Base-by-base conservation (phyloP, 2,888 invertebrate genomes). In the Sesamia inferens region DNA sequence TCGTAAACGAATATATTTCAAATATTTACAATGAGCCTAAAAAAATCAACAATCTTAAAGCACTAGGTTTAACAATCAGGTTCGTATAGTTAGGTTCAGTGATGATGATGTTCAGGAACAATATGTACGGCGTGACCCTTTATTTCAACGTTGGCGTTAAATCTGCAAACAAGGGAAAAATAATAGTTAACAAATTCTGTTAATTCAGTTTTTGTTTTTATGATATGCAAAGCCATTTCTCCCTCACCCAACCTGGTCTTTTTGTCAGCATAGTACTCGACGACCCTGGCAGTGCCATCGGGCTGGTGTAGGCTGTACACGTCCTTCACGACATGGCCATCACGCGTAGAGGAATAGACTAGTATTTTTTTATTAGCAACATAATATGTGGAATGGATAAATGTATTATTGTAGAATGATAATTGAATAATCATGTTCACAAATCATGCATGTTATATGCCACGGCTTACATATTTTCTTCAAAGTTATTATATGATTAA, bases 241-340 rank as follows among this genome's bases (percentile, higher is more conserved):
- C 5, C 2, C 71, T 79, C 11, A 82, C 82, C 82, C 85, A 24
- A n/a, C n/a, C n/a, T n/a, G n/a, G 71, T 94, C 90, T 83, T 95
- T 91, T 83, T 80, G 83, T 95, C 95, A 19, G 96, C 94, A 81
- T 90, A 91, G 88, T 96, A 96, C 82, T 94, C 92, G 22, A 96
- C 96, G 51, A 93, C 94, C 83, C 96, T 92, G 74, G 95, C 79
- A 82, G 95, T 81, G 63, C 88, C 88, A 59, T 94, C 95, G 54
- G 95, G 94, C 85, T 96, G 95, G 81, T 95, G 93, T 70, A 96
- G 89, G 71, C 93, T 94, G 90, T 97, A 97, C 85, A 96, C 95
- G 51, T 97, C 97, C 88, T 96, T 94, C 73, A 97, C 97, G 58
- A 93, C 93, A 85, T 97, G 95, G 1, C 97, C 97, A 90, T 96